phyloP scores from a whole-genome alignment of 2,888 invertebrate genomes.

The Amphipyra tragopoginis region DNA sequence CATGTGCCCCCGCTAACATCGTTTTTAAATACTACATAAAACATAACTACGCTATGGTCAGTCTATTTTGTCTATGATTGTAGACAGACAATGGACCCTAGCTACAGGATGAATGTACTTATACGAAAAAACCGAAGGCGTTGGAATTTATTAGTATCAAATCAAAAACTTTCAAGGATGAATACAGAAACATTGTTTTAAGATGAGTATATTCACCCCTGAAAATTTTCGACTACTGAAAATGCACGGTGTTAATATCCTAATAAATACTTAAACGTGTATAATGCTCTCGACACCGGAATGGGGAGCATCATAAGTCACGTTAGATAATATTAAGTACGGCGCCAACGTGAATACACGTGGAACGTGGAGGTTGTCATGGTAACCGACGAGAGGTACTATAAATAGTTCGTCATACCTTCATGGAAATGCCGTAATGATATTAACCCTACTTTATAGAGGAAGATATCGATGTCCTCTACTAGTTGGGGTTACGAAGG shows the following conservation, averaged over 20 bases:
- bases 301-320: constrained; percentile 4
- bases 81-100: too few species aligned
- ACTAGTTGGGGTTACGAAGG: constrained; percentile 2
- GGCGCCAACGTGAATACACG: constrained; percentile 5
- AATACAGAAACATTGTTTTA: neutral
- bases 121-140: too few species aligned
- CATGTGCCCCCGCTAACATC: too few species aligned
- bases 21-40: too few species aligned
- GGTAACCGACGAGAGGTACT: constrained; percentile 16
- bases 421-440: constrained; percentile 13
- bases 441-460: constrained; percentile 14
- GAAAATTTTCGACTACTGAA: neutral
- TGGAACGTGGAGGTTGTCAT: constrained; percentile 19
- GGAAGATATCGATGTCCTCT: neutral
- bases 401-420: constrained; percentile 10
- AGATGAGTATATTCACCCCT: neutral
- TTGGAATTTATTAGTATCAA: too few species aligned
- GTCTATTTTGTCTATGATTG: too few species aligned
- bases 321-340: neutral
- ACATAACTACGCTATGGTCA: too few species aligned
- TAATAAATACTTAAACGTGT: constrained; percentile 3
- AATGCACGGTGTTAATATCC: neutral
- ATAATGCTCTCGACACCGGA: constrained; percentile 7
- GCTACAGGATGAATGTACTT: too few species aligned
- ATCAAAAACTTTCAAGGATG: neutral